Evolutionary conservation across 2,797 vertebrate species (phyloP).

Genomic region (Synanceia verrucosa): DNA sequence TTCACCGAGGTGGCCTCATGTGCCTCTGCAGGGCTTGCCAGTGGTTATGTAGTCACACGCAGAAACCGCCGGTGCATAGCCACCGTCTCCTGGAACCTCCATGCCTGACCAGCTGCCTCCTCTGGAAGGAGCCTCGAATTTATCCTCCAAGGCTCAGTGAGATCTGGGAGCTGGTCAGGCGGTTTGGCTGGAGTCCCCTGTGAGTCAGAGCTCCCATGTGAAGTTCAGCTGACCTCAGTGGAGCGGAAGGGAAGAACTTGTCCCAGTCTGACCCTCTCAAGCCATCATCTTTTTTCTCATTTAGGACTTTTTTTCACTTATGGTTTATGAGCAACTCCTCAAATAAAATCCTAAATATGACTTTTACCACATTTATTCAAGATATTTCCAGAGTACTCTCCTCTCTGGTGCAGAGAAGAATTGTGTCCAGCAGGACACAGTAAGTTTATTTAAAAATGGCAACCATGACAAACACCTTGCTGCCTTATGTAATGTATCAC

Average conservation of each 20-base stretch:
- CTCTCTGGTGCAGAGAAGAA: neutral
- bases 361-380: neutral
- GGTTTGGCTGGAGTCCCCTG: conserved; percentile 20
- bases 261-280: conserved; percentile 1
- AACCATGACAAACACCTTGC: neutral
- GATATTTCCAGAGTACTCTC: neutral
- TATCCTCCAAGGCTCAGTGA: conserved; percentile 13
- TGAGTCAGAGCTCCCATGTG: conserved; percentile 25
- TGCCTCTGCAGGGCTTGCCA: conserved; percentile 5
- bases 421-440: too few species aligned
- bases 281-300: neutral
- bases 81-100: conserved; percentile 13
- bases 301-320: neutral
- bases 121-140: conserved; percentile 9
- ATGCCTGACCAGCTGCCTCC: conserved; percentile 19
- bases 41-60: conserved; percentile 27
- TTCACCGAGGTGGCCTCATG: neutral
- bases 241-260: neutral
- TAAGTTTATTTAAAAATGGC: too few species aligned
- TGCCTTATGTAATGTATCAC: neutral
- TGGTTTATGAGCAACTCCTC: neutral
- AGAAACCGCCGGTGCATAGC: conserved; percentile 12
- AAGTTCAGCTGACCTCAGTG: neutral
- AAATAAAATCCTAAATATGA: neutral
- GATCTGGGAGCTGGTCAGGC: conserved; percentile 5